Evolutionary conservation across 1,140 invertebrate genomes (phyloP).

Genomic region (Drosophila kurseongensis): DNA sequence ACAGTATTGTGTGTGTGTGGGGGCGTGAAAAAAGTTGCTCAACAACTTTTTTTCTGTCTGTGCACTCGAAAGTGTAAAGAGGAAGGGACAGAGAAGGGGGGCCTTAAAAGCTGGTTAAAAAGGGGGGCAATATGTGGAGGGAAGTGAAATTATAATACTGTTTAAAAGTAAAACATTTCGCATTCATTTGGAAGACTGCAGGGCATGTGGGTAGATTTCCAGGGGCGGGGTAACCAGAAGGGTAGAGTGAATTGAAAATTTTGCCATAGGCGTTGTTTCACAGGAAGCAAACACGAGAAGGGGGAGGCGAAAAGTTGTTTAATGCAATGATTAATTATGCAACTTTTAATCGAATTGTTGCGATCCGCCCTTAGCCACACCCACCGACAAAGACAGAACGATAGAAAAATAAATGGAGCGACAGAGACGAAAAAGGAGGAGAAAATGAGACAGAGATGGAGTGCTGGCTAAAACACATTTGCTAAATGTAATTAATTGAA

Average conservation of each 20-base stretch:
- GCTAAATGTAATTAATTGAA: constrained; percentile 47
- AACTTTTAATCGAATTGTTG: constrained; percentile 66
- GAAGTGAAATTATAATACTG: constrained; percentile 35
- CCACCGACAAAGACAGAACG: constrained; percentile 13
- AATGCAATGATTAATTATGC: constrained; percentile 77
- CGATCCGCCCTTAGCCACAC: constrained; percentile 28
- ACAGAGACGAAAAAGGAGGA: background rate
- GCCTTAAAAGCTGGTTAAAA: constrained; percentile 17
- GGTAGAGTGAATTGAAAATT: background rate
- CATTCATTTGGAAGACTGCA: constrained; percentile 23
- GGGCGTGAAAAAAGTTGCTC: constrained; percentile 45
- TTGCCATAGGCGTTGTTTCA: constrained; percentile 18
- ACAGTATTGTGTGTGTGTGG: constrained; percentile 1
- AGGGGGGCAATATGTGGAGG: constrained; percentile 3
- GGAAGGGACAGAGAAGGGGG: background rate
- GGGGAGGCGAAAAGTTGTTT: constrained; percentile 55
- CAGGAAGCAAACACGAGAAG: background rate
- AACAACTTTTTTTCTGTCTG: constrained; percentile 62
- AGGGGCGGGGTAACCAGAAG: background rate
- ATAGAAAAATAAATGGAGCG: constrained; percentile 30
- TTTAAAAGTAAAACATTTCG: constrained; percentile 51
- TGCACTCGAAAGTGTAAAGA: constrained; percentile 27
- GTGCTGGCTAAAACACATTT: constrained; percentile 8
- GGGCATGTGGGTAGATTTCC: constrained; percentile 8
- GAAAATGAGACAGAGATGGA: background rate